Percentiles rank a stretch among this genome's conserved stretches.
phyloP scores from a whole-genome alignment of 2,797 vertebrate species.

The Vespertilio murinus region DNA sequence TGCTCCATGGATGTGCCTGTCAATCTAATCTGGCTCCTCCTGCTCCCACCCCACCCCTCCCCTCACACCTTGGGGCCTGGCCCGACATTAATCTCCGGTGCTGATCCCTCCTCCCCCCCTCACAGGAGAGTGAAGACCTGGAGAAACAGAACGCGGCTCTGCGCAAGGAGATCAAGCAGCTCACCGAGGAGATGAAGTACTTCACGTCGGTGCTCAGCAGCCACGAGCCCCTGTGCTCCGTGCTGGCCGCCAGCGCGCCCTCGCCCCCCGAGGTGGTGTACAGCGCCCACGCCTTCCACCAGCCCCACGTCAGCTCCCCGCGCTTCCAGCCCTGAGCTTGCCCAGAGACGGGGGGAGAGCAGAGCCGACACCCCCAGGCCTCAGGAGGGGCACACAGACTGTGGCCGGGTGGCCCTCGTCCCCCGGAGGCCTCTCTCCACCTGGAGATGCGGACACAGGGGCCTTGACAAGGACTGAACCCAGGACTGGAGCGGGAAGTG shows the following conservation, averaged over 20 bases:
- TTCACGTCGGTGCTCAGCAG: conserved; percentile 92
- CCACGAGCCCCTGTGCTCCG: conserved; percentile 93
- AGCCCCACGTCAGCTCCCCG: conserved; percentile 91
- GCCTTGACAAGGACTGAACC: conserved; percentile 10
- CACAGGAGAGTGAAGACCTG: conserved; percentile 95
- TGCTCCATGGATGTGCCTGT: background rate
- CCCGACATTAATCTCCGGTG: background rate
- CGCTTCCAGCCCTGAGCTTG: conserved; percentile 93
- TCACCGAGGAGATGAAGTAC: conserved; percentile 95
- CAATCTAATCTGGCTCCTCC: background rate
- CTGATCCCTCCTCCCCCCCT: conserved; percentile 57
- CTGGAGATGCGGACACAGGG: background rate
- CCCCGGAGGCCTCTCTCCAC: background rate
- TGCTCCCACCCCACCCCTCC: no score
- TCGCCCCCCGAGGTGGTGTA: conserved; percentile 89
- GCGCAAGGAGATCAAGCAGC: conserved; percentile 94
- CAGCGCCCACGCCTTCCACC: conserved; percentile 89
- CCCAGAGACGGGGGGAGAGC: background rate
- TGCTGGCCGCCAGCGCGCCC: conserved; percentile 85
- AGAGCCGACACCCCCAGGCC: background rate
- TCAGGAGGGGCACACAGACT: background rate
- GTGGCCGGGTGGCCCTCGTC: background rate
- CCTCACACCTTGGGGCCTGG: background rate
- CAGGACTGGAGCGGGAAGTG: background rate
- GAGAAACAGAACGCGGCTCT: conserved; percentile 95